These are phyloP conservation scores for Acrocephalus kingi DNA, from an alignment of 2,113 vertebrate species.

Conservation along the genomic window DNA sequence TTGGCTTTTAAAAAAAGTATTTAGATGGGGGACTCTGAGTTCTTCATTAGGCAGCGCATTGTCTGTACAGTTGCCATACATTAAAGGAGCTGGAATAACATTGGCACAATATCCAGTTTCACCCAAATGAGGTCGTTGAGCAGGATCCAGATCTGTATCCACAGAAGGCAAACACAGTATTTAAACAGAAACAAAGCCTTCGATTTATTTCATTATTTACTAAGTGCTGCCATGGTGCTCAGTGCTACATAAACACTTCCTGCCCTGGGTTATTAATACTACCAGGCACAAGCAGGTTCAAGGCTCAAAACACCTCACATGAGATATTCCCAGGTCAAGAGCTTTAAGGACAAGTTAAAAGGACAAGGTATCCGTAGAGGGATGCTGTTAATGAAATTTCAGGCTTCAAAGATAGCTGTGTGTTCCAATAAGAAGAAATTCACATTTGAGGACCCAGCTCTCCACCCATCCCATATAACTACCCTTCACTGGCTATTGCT, in stretches of 20 bases:
- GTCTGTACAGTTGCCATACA: neutral
- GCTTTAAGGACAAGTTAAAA: conserved; percentile 9
- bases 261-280: neutral
- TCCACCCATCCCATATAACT: neutral
- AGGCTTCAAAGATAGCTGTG: neutral
- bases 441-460: neutral
- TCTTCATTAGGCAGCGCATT: neutral
- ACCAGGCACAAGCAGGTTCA: neutral
- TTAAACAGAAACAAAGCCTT: conserved; percentile 38
- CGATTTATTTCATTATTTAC: conserved; percentile 59
- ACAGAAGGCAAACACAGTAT: conserved; percentile 3
- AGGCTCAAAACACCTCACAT: neutral
- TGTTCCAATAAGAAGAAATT: neutral
- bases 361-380: neutral
- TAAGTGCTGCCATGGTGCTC: conserved; percentile 36
- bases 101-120: neutral
- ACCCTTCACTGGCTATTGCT: neutral
- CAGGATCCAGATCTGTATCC: conserved; percentile 37
- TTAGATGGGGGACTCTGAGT: neutral
- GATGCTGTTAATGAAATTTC: neutral
- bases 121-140: conserved; percentile 27
- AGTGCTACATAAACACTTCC: conserved; percentile 31
- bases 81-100: conserved; percentile 8
- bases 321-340: neutral
- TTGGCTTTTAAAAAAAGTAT: neutral